Evolutionary conservation across 1,140 invertebrate genomes (phyloP).

Genomic region (Camponotus floridanus): DNA sequence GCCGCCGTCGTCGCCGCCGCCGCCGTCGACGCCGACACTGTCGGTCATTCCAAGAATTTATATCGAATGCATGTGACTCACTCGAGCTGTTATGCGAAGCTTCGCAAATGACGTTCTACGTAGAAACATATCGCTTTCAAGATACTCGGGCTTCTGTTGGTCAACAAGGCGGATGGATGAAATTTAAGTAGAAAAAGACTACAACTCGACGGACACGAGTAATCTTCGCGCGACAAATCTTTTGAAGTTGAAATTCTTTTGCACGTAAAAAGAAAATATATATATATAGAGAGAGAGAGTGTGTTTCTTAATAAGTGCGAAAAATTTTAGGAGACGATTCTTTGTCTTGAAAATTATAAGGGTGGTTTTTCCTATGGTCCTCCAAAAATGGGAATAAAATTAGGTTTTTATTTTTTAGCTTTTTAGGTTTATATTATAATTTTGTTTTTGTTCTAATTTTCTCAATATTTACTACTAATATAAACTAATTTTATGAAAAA

Average conservation of each 20-base stretch:
- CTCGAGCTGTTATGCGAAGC: conserved; percentile 47
- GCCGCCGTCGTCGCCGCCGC: not conserved
- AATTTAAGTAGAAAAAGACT: not conserved
- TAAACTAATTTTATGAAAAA: too few species aligned
- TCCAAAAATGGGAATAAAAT: too few species aligned
- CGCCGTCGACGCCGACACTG: conserved; percentile 10
- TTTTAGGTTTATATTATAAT: too few species aligned
- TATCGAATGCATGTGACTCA: conserved; percentile 52
- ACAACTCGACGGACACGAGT: not conserved
- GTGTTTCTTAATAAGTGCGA: too few species aligned
- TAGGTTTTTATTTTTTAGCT: too few species aligned
- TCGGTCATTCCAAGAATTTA: conserved; percentile 50
- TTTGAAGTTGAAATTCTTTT: not conserved
- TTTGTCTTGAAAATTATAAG: too few species aligned
- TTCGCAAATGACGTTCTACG: conserved; percentile 41
- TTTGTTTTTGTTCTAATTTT: too few species aligned
- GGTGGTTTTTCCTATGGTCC: too few species aligned
- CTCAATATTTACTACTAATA: too few species aligned
- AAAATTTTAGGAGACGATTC: too few species aligned
- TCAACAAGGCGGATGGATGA: conserved; percentile 9
- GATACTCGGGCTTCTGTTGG: not conserved
- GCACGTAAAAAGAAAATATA: not conserved
- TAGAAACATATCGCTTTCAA: conserved; percentile 7
- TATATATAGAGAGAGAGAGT: too few species aligned
- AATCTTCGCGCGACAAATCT: not conserved